These are phyloP conservation scores for Microplitis manilae DNA, from an alignment of 2,888 invertebrate species.

Conservation along the genomic window DNA sequence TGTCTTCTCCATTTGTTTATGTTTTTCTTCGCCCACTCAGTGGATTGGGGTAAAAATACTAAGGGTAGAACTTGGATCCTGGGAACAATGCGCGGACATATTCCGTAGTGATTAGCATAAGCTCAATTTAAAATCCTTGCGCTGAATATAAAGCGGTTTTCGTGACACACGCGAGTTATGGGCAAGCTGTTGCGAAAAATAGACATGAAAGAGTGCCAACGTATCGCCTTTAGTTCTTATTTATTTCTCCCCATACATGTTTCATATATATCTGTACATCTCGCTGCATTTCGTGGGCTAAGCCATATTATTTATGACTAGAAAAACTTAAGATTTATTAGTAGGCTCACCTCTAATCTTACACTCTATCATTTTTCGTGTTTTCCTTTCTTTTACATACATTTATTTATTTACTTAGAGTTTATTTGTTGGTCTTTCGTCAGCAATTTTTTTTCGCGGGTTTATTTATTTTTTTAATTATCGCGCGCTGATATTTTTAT, in stretches of 20 bases:
- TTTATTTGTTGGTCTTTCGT: not conserved
- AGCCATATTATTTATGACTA: not conserved
- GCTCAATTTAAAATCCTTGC: slow-evolving; percentile 41
- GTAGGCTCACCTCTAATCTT: not conserved
- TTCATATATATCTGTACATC: too few relatives aligned
- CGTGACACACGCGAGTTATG: slow-evolving; percentile 33
- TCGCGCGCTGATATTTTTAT: too few relatives aligned
- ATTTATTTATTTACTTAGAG: not conserved
- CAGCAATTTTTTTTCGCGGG: too few relatives aligned
- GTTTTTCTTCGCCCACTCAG: too few relatives aligned
- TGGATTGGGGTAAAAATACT: too few relatives aligned
- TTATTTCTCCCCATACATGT: too few relatives aligned
- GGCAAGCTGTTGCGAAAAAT: slow-evolving; percentile 55
- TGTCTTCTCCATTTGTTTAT: too few relatives aligned
- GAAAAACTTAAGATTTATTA: not conserved
- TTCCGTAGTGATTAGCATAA: slow-evolving; percentile 43
- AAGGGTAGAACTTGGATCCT: too few relatives aligned
- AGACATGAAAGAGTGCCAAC: slow-evolving; percentile 19
- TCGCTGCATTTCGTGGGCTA: not conserved
- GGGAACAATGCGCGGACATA: not conserved
- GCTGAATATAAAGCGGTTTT: slow-evolving; percentile 40
- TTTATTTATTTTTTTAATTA: too few relatives aligned
- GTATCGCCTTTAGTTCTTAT: not conserved
- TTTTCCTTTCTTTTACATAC: too few relatives aligned
- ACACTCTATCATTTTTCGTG: not conserved